phyloP scores from a whole-genome alignment of 2,888 invertebrate species.

The Tetragonula carbonaria region DNA sequence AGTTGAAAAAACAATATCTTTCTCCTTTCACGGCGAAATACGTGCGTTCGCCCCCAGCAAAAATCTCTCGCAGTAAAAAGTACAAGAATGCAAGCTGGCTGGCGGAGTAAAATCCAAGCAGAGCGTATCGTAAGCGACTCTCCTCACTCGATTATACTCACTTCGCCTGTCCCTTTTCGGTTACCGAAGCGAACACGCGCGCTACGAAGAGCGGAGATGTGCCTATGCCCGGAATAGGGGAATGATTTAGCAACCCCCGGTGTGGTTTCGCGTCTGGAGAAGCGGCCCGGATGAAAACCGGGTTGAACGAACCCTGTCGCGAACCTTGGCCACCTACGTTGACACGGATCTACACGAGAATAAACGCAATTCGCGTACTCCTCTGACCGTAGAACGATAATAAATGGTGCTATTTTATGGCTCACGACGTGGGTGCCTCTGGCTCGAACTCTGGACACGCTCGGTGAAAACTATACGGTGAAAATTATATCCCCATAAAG shows the following conservation, averaged over 20 bases:
- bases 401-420: slow-evolving; percentile 67
- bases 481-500: slow-evolving; percentile 64
- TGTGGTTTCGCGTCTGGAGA: slow-evolving; percentile 44
- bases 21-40: background rate
- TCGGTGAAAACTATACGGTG: slow-evolving; percentile 10
- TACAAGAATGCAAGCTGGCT: slow-evolving; percentile 16
- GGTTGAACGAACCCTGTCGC: slow-evolving; percentile 65
- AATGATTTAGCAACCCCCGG: slow-evolving; percentile 59
- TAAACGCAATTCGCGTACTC: slow-evolving; percentile 37
- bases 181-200: slow-evolving; percentile 18
- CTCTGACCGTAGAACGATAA: slow-evolving; percentile 56
- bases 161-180: slow-evolving; percentile 14
- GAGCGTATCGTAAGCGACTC: slow-evolving; percentile 21
- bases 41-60: slow-evolving; percentile 13
- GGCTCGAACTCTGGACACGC: slow-evolving; percentile 16
- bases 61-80: slow-evolving; percentile 27
- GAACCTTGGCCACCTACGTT: slow-evolving; percentile 58
- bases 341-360: slow-evolving; percentile 60
- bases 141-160: slow-evolving; percentile 13
- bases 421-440: slow-evolving; percentile 22
- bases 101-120: slow-evolving; percentile 39
- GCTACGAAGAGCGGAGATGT: slow-evolving; percentile 27
- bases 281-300: slow-evolving; percentile 61
- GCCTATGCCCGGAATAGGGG: slow-evolving; percentile 42
- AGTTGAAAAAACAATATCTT: too few species aligned